These are phyloP conservation scores for Oreochromis mossambicus DNA, from an alignment of 2,797 vertebrate genomes.

Conservation along the genomic window DNA sequence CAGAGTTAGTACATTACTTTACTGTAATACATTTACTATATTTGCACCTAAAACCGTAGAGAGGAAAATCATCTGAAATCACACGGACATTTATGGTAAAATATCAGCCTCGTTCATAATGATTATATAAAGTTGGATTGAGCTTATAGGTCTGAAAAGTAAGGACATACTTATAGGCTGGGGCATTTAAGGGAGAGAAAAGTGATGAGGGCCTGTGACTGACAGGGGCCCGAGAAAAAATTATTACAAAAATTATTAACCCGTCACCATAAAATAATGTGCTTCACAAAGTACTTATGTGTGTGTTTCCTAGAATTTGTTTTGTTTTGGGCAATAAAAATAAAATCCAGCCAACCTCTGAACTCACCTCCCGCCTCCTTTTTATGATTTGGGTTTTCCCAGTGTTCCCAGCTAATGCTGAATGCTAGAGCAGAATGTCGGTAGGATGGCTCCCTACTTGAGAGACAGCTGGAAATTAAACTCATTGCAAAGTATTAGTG, in stretches of 20 bases:
- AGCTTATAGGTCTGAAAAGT: neutral
- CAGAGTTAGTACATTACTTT: neutral
- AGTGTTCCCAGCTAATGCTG: neutral
- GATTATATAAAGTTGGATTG: neutral
- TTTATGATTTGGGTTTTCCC: neutral
- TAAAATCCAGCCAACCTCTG: neutral
- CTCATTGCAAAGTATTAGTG: neutral
- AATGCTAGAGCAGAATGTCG: accelerated
- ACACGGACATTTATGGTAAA: neutral
- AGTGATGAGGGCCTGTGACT: neutral
- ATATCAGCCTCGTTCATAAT: neutral
- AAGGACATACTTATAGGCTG: neutral
- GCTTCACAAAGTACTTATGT: neutral
- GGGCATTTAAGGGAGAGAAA: neutral
- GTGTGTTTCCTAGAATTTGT: neutral
- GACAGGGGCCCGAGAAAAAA: neutral
- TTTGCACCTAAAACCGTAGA: neutral
- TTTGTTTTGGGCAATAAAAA: neutral
- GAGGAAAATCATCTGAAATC: neutral
- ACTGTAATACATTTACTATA: neutral
- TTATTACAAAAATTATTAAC: accelerated
- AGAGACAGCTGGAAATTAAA: neutral
- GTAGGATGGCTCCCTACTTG: accelerated
- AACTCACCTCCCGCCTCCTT: neutral
- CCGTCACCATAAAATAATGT: accelerated